These are phyloP conservation scores for Scaptomyza pallida DNA, from an alignment of 1,140 invertebrate species.

Conservation along the genomic window DNA sequence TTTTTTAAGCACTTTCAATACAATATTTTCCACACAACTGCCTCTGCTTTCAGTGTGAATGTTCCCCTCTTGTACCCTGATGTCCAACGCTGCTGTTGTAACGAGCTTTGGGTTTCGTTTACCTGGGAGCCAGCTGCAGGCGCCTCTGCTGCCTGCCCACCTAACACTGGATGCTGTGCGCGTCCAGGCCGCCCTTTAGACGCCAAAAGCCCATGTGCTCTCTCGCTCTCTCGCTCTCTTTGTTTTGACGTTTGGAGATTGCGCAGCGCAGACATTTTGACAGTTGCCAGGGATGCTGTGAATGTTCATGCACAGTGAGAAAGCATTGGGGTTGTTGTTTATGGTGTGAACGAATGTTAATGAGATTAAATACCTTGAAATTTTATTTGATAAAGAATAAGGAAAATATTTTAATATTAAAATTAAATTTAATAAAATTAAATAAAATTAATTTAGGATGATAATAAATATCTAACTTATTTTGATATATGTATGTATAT, in stretches of 20 bases:
- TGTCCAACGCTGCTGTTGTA: no score
- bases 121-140: conserved; percentile 37
- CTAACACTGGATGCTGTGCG: conserved; percentile 66
- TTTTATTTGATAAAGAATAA: no score
- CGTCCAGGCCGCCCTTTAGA: conserved; percentile 21
- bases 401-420: no score
- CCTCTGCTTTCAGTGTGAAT: conserved; percentile 4
- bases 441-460: no score
- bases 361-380: no score
- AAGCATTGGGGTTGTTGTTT: not conserved
- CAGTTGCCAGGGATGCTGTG: conserved; percentile 72
- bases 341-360: not conserved
- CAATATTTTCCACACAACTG: conserved; percentile 65
- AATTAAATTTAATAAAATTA: no score
- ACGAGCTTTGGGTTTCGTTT: conserved; percentile 5
- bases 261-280: conserved; percentile 39
- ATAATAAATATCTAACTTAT: no score
- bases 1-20: conserved; percentile 53
- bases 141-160: conserved; percentile 51
- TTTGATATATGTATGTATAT: no score
- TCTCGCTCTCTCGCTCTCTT: not conserved
- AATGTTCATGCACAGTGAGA: conserved; percentile 15
- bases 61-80: not conserved
- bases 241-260: conserved; percentile 58
- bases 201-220: conserved; percentile 18